Conservation (phyloP, 2,888 invertebrate species). For the Psylliodes chrysocephalus region DNA sequence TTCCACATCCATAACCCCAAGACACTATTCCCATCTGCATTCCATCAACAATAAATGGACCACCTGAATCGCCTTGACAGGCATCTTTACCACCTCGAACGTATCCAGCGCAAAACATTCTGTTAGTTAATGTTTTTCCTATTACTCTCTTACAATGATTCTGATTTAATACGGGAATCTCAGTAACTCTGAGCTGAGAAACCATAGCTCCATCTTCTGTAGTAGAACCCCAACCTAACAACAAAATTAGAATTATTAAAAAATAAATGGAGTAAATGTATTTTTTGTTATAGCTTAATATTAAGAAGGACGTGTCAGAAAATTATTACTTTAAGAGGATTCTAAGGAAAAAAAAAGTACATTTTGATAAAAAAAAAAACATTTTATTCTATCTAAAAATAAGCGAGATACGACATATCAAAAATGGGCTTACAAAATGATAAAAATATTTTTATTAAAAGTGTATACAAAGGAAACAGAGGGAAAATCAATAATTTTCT, state of each 20-base stretch:
- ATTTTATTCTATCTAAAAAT: no score
- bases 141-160: slow-evolving; percentile 31
- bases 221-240: slow-evolving; percentile 41
- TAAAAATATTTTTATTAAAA: no score
- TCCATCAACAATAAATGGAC: slow-evolving; percentile 49
- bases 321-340: no score
- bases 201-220: slow-evolving; percentile 30
- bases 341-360: no score
- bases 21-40: slow-evolving; percentile 52
- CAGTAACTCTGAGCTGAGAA: slow-evolving; percentile 33
- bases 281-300: no score
- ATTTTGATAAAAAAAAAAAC: no score
- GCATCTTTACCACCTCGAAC: slow-evolving; percentile 66
- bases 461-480: no score
- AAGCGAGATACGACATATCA: no score
- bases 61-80: slow-evolving; percentile 56
- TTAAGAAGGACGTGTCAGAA: no score
- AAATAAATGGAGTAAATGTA: not conserved
- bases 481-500: no score
- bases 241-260: no score
- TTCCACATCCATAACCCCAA: slow-evolving; percentile 54
- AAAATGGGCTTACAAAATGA: no score
- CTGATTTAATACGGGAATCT: slow-evolving; percentile 40
- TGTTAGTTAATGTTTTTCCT: slow-evolving; percentile 60
- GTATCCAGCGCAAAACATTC: slow-evolving; percentile 73